phyloP scores from a whole-genome alignment of 2,888 invertebrate species.

The Frankliniella intonsa region DNA sequence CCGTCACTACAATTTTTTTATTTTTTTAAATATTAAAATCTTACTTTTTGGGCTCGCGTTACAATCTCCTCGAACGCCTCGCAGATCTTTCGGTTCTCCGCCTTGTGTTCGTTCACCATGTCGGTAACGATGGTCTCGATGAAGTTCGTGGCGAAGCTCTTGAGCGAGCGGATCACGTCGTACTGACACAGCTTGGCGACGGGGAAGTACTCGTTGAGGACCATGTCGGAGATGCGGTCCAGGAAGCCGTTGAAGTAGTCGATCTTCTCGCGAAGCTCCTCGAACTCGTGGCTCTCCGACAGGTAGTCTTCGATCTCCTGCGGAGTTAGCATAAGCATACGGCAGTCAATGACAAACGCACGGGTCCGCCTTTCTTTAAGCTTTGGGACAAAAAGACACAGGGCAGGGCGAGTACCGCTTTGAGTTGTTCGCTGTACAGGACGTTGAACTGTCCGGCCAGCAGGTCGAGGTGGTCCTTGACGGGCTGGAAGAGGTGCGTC shows the following conservation, averaged over 20 bases:
- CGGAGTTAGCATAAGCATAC: not conserved
- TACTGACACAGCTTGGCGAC: conserved; percentile 59
- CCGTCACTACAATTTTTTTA: no score
- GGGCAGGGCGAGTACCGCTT: no score
- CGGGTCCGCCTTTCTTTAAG: conserved; percentile 44
- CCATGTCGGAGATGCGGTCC: conserved; percentile 57
- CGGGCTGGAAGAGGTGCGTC: conserved; percentile 47
- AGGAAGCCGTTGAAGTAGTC: conserved; percentile 57
- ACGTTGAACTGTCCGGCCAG: conserved; percentile 31
- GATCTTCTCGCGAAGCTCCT: conserved; percentile 53
- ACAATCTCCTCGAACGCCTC: conserved; percentile 34
- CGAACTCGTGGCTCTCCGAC: conserved; percentile 48
- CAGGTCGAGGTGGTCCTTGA: conserved; percentile 33
- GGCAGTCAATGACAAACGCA: no score
- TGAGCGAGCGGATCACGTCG: conserved; percentile 59
- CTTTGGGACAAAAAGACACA: conserved; percentile 37
- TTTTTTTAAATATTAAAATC: no score
- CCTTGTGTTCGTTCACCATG: conserved; percentile 59
- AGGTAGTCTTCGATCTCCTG: conserved; percentile 40
- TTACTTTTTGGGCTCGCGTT: not conserved
- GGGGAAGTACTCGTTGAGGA: conserved; percentile 64
- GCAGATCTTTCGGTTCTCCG: conserved; percentile 64
- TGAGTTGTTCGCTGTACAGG: not conserved
- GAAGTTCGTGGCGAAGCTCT: conserved; percentile 54
- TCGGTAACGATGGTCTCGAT: conserved; percentile 59